Base-by-base conservation (phyloP, 2,888 invertebrate species). In the Dicroscelio sp. region DNA sequence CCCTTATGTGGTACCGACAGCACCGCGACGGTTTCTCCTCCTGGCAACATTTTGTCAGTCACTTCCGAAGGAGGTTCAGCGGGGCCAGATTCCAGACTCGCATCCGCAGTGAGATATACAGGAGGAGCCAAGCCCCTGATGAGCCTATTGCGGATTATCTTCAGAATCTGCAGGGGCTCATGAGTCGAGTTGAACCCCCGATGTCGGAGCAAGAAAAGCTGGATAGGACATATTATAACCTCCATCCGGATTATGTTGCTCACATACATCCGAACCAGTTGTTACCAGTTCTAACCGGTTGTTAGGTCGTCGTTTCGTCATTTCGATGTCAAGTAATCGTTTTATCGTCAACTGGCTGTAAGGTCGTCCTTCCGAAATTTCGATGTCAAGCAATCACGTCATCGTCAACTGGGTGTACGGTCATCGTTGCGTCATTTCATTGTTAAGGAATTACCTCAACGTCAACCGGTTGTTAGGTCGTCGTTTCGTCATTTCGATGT, bases 1-100 rank as follows among this genome's bases (percentile, higher is more conserved):
- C n/a, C n/a, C n/a, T n/a, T n/a, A 60, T 63, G 17, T 78, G 60
- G 78, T 78, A 23, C 12, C 35, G 63, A 14, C 78, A 63, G 25
- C 31, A 38, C 20, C 35, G 63, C 23, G 12, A 60, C n/a, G 38
- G 30, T 4, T 63, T 60, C 63, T 25, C 27, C 1, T 35, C 27
- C 8, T 78, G 78, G 63, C 20, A 33, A 1, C 27, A 78, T 14
- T 78, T 78, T 78, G 30, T 63, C 27, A 14, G 12, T 17, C 48
- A 23, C 48, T 79, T 65, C 31, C 65, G 43, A 23, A 5, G 23
- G 1, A 20, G 48, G n/a, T 65, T 65, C 25, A 23, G 31, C 17
- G 60, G 79, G 6, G 1, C 52, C 23, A 8, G 63, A 33, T 65
- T 79, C 65, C 63, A 65, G 48, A 33, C 65, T 0, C n/a, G 17